Evolutionary conservation across 2,797 vertebrate species (phyloP), one percentile per base, ranked within the genome.

Genomic region (Aotus griseimembra): DNA sequence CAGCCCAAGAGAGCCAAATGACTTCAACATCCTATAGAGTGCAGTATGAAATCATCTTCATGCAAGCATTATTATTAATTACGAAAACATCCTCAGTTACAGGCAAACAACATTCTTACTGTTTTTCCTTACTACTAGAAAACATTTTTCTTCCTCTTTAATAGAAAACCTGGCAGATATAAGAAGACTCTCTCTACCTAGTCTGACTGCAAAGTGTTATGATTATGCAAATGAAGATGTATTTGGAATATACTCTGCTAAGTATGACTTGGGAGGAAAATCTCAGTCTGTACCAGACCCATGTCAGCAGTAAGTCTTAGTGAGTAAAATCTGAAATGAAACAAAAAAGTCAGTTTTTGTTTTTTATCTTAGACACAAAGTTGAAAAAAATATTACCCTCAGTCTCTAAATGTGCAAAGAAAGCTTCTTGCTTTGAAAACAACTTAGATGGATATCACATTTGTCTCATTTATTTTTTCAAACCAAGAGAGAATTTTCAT

Each of bases 391-490:
- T 13, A 52, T 48, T 72, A 9, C 15, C 14, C 36, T 55, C 12
- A 77, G 64, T n/a, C 26, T 72, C 50, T 81, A 76, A 67, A 4
- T 73, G 5, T 89, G 19, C 46, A 90, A 67, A 76, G 52, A 77
- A 94, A 96, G 44, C 9, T 24, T 64, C 64, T 87, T 46, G 12
- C 80, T 75, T 89, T 91, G 57, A 77, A 93, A 96, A 75, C 22
- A 52, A 80, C 8, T 7, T 82, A 50, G 7, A 72, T 91, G 3
- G 20, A 39, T 86, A 5, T 67, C 92, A 67, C 26, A 48, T 86
- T 86, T 82, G 39, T 80, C 57, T 83, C 41, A 90, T 95, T 88
- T 82, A 50, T 82, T 73, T 96, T 93, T 93, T 86, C 73, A 93
- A 85, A 81, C 14, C 24, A 67, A 77, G 24, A 88, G 19, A 81